phyloP scores from a whole-genome alignment of 2,113 vertebrate species.

The Leiothrix lutea region DNA sequence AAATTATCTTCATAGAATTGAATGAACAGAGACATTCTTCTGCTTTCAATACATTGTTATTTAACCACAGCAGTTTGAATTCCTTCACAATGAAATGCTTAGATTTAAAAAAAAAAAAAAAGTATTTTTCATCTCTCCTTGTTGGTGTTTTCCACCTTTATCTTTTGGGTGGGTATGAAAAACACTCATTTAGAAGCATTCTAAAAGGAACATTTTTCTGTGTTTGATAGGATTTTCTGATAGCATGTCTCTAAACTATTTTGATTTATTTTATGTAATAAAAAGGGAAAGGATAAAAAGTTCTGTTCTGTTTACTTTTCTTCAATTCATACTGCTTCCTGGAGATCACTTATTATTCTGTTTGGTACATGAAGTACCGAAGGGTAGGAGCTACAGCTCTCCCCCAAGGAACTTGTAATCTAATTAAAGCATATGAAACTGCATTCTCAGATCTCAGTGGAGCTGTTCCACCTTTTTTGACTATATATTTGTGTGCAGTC shows the following conservation, averaged over 20 bases:
- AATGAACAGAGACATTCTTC: neutral
- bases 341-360: neutral
- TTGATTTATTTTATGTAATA: constrained; percentile 1
- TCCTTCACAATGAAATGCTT: neutral
- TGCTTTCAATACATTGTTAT: neutral
- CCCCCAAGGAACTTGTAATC: constrained; percentile 40
- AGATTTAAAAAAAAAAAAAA: neutral
- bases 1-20: neutral
- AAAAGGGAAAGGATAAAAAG: neutral
- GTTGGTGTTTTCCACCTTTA: neutral
- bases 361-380: neutral
- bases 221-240: neutral
- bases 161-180: neutral
- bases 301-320: constrained; percentile 9
- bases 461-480: constrained; percentile 27
- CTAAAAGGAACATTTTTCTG: neutral
- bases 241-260: neutral
- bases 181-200: neutral
- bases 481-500: neutral
- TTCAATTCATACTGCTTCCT: neutral
- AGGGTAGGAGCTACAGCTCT: neutral
- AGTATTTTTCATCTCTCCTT: neutral
- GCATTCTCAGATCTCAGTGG: constrained; percentile 27
- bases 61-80: neutral
- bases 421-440: constrained; percentile 42